Percentiles rank a stretch among this genome's conserved stretches.
These are phyloP conservation scores for Anneissia japonica DNA, from an alignment of 35 echinoderm and acorn worm species.

Conservation along the genomic window DNA sequence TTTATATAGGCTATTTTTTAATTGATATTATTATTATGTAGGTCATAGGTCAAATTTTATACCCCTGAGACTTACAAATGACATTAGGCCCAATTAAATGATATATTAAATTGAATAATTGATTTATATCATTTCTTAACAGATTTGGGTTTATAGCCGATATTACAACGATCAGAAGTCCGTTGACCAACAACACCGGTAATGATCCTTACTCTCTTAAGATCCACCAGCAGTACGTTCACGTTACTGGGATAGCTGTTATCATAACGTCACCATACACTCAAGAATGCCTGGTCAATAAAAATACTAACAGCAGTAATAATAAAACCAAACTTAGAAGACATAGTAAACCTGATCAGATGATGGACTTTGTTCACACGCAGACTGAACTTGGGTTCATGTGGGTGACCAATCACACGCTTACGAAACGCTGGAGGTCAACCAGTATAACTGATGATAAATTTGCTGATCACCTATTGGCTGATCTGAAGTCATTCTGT, in stretches of 20 bases:
- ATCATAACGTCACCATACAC: not conserved
- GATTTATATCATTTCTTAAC: not conserved
- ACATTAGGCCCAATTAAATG: too few species aligned
- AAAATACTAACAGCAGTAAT: not conserved
- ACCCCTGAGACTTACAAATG: too few species aligned
- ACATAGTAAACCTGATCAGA: not conserved
- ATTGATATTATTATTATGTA: too few species aligned
- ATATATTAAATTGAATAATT: too few species aligned
- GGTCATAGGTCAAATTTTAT: too few species aligned
- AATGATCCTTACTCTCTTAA: not conserved
- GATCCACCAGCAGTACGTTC: not conserved
- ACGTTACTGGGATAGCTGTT: not conserved
- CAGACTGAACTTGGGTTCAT: slow-evolving; percentile 49
- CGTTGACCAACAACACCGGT: not conserved
- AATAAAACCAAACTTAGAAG: not conserved
- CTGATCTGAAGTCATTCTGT: slow-evolving; percentile 65
- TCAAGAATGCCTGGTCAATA: not conserved
- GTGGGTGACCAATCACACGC: slow-evolving; percentile 61
- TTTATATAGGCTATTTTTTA: too few species aligned
- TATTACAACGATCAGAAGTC: not conserved
- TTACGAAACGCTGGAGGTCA: slow-evolving; percentile 73
- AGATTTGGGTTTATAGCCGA: not conserved
- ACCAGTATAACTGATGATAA: slow-evolving; percentile 67
- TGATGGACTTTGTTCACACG: not conserved
- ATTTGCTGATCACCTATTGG: slow-evolving; percentile 61